Evolutionary conservation across 1,140 invertebrate genomes (phyloP).

Genomic region (Akabosia matsudoensis): DNA sequence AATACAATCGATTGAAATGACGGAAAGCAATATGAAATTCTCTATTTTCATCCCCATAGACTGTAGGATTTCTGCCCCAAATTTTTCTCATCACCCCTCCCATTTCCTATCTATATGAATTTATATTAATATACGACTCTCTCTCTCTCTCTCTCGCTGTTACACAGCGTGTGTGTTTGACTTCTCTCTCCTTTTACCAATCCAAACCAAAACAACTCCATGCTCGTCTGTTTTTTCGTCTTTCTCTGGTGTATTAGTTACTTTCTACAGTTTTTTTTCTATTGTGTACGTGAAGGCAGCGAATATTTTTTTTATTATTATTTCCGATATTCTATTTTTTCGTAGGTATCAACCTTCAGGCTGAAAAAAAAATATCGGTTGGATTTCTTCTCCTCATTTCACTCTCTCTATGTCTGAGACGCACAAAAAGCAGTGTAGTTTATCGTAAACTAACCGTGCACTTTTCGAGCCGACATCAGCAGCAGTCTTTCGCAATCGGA

Average conservation of each 20-base stretch:
- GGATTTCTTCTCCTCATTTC: not conserved
- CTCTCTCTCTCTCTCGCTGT: not conserved
- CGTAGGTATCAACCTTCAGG: not conserved
- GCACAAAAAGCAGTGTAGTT: not conserved
- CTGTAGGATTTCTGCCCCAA: constrained; percentile 34
- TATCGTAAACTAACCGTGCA: not conserved
- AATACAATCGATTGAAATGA: constrained; percentile 47
- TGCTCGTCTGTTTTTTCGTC: not conserved
- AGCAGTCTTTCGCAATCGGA: not conserved
- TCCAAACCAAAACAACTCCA: not conserved
- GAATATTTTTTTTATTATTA: constrained; percentile 24
- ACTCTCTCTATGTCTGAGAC: not conserved
- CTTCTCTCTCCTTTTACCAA: not conserved
- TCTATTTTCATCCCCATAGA: constrained; percentile 45
- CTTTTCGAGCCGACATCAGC: not conserved
- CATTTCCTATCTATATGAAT: constrained; percentile 41
- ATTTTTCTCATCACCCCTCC: constrained; percentile 37
- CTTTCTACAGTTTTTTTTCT: not conserved
- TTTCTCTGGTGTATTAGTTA: constrained; percentile 7
- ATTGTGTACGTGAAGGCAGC: constrained; percentile 8
- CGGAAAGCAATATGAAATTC: constrained; percentile 46
- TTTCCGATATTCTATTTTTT: constrained; percentile 15
- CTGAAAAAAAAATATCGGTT: not conserved
- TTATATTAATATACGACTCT: constrained; percentile 25
- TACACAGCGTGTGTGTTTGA: not conserved